phyloP scores from a whole-genome alignment of 2,888 invertebrate genomes.

The Galeopsomyia nigrocyanea region DNA sequence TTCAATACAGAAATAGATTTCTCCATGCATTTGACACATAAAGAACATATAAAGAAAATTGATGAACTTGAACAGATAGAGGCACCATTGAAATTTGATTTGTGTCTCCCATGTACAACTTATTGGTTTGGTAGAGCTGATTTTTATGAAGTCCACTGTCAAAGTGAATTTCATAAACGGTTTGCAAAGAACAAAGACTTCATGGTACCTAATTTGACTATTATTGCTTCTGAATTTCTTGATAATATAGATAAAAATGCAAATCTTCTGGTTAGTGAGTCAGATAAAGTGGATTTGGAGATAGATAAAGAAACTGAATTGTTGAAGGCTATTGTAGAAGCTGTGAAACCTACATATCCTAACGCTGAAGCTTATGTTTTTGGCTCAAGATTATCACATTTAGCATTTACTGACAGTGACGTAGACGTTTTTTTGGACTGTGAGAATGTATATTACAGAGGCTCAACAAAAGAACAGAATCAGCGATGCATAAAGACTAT shows the following conservation, averaged over 20 bases:
- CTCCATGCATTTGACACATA: slow-evolving; percentile 48
- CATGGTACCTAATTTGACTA: slow-evolving; percentile 46
- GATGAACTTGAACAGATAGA: neutral
- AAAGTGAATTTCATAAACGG: slow-evolving; percentile 50
- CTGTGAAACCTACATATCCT: slow-evolving; percentile 48
- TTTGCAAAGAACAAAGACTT: slow-evolving; percentile 48
- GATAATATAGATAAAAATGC: slow-evolving; percentile 44
- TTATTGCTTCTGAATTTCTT: slow-evolving; percentile 42
- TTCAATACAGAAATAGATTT: slow-evolving; percentile 50
- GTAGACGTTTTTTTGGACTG: slow-evolving; percentile 62
- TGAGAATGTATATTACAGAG: slow-evolving; percentile 49
- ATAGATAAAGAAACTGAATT: slow-evolving; percentile 44
- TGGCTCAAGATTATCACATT: slow-evolving; percentile 74
- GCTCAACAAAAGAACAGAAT: slow-evolving; percentile 34
- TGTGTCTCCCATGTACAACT: slow-evolving; percentile 53
- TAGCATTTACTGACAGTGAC: slow-evolving; percentile 66
- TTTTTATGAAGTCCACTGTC: slow-evolving; percentile 51
- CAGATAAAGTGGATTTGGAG: slow-evolving; percentile 46
- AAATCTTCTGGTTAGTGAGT: slow-evolving; percentile 41
- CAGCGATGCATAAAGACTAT: slow-evolving; percentile 27
- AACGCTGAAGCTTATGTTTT: slow-evolving; percentile 70
- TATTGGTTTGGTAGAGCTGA: slow-evolving; percentile 50
- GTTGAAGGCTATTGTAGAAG: slow-evolving; percentile 50
- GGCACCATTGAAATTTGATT: neutral
- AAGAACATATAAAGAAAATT: slow-evolving; percentile 28